Base-by-base conservation (phyloP, 2,113 vertebrate genomes). In the Microcebus lehilahytsara region DNA sequence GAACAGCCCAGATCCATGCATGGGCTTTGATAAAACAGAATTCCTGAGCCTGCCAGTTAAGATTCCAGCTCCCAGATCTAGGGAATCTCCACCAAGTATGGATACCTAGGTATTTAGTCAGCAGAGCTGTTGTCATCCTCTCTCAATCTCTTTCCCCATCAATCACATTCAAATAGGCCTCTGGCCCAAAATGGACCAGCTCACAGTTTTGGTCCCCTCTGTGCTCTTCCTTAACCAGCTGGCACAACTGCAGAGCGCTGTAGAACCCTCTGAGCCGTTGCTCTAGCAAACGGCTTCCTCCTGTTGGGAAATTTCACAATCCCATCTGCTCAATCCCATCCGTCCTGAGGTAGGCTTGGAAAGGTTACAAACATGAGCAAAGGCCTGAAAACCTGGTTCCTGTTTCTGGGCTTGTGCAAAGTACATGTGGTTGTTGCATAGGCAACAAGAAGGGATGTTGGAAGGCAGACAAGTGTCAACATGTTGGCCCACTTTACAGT, bases 261-360 rank as follows among this genome's bases (percentile, higher is more conserved):
- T 51, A 22, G 25, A 22, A 19, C 17, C 12, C 40, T 27, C 14
- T 1, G 12, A 32, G 30, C 46, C 9, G 83, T 56, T 75, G 49
- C 66, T 71, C 34, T 66, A 23, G 72, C 49, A 81, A 74, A 81
- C 16, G 1, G 23, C 66, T 93, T 95, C 89, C 78, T 88, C 49
- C 60, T 89, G 64, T 72, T 9, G 3, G 56, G 89, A 88, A 72
- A 71, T 93, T 96, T 96, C 93, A 67, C 67, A 85, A 69, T 80
- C 64, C n/a, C 5, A 2, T 85, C 53, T 75, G 60, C 51, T 90
- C 84, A 85, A 4, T 34, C 91, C 32, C 49, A 40, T 53, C 56
- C 32, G 27, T 42, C 74, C 83, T 37, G 67, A 58, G 51, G 58
- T 58, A 37, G 75, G 66, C 11, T 92, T 83, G 67, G 71, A 53